Percentiles rank a stretch among this genome's conserved stretches.
These are phyloP conservation scores for Trichosurus vulpecula DNA, from an alignment of 2,797 vertebrate genomes.

Conservation along the genomic window DNA sequence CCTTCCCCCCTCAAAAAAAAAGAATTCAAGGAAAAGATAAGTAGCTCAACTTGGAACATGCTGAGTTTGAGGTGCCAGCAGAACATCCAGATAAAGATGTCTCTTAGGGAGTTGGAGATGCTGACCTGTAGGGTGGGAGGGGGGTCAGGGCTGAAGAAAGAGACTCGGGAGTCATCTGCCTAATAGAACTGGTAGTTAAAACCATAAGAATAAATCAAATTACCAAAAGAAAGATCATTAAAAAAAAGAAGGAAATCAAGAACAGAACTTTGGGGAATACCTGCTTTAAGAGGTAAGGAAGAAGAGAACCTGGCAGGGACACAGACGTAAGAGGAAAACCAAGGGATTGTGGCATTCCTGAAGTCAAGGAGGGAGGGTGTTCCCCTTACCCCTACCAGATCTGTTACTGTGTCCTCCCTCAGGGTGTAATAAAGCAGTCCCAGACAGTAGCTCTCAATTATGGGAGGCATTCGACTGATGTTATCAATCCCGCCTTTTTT, in stretches of 20 bases:
- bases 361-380: neutral
- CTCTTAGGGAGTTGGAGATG: neutral
- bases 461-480: neutral
- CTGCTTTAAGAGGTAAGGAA: neutral
- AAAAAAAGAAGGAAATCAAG: neutral
- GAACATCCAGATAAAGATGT: neutral
- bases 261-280: neutral
- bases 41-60: neutral
- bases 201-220: neutral
- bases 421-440: neutral
- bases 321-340: neutral
- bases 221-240: neutral
- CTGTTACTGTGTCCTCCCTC: neutral
- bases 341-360: neutral
- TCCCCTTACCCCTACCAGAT: neutral
- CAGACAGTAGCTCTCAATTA: neutral
- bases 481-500: neutral
- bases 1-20: no score
- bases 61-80: neutral
- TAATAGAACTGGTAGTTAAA: neutral
- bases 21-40: neutral
- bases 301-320: neutral
- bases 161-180: neutral
- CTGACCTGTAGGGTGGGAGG: neutral
- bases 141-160: neutral